Conservation (phyloP, 2,888 invertebrate genomes). For the Aphidoletes aphidimyza region DNA sequence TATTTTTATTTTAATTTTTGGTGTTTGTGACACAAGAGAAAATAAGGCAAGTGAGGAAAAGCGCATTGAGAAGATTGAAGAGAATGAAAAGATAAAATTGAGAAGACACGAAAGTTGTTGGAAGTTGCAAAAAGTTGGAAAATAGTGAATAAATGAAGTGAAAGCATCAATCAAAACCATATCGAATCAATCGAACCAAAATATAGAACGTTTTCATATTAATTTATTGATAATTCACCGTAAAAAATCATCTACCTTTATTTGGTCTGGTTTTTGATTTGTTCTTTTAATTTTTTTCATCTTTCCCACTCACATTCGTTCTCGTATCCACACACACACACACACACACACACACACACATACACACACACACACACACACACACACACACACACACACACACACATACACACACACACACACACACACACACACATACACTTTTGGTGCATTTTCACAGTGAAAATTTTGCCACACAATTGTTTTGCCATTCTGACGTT, state of each 20-base stretch:
- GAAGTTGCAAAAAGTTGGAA: conserved; percentile 5
- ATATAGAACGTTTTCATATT: too few species aligned
- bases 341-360: too few species aligned
- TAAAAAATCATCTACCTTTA: too few species aligned
- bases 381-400: too few species aligned
- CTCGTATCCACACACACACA: too few species aligned
- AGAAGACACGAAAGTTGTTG: conserved; percentile 23
- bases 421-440: neutral
- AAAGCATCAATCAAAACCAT: conserved; percentile 2
- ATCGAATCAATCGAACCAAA: neutral
- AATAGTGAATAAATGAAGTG: neutral
- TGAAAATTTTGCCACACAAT: neutral
- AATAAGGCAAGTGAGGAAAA: neutral
- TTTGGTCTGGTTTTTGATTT: too few species aligned
- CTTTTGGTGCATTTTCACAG: neutral
- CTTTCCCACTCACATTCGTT: too few species aligned
- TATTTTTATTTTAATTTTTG: too few species aligned
- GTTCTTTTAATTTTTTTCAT: too few species aligned
- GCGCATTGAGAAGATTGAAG: conserved; percentile 23
- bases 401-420: too few species aligned
- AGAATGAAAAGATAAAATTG: neutral
- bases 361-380: too few species aligned
- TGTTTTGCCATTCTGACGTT: neutral
- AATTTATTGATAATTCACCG: too few species aligned
- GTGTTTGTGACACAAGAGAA: neutral